These are phyloP conservation scores for Neogale vison DNA, from an alignment of 2,113 vertebrate species.

Conservation along the genomic window DNA sequence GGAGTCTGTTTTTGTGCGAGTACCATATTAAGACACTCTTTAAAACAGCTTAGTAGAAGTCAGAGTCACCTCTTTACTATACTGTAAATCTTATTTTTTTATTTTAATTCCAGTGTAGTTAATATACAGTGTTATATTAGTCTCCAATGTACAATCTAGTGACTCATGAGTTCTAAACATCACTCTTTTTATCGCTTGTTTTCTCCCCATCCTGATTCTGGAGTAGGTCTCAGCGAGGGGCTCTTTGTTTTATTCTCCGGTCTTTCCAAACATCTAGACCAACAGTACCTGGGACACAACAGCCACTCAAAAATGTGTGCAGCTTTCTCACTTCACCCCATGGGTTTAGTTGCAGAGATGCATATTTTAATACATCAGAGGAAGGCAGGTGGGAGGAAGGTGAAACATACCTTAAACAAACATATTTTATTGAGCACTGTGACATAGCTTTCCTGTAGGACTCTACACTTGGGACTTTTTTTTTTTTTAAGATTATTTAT, in stretches of 20 bases:
- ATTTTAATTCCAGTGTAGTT: too few relatives aligned
- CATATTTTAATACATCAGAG: neutral
- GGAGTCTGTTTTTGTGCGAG: too few relatives aligned
- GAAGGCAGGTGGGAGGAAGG: too few relatives aligned
- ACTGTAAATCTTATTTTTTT: too few relatives aligned
- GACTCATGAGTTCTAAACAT: too few relatives aligned
- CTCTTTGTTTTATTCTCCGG: neutral
- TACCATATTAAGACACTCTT: too few relatives aligned
- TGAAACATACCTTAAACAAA: neutral
- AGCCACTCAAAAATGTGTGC: neutral
- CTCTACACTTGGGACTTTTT: neutral
- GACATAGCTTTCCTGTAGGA: neutral
- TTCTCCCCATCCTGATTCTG: fast-evolving
- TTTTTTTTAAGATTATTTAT: too few relatives aligned
- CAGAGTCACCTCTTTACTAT: too few relatives aligned
- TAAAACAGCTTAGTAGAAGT: too few relatives aligned
- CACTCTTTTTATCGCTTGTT: neutral
- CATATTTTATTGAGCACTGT: neutral
- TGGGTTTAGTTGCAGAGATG: neutral
- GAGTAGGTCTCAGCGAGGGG: neutral
- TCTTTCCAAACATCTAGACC: neutral
- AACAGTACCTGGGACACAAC: neutral
- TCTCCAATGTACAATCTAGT: too few relatives aligned
- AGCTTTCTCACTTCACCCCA: neutral
- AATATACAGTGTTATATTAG: too few relatives aligned